Percentiles rank a stretch among this genome's conserved stretches.
Conservation (phyloP, 2,113 vertebrate genomes). For the Saccopteryx bilineata region DNA sequence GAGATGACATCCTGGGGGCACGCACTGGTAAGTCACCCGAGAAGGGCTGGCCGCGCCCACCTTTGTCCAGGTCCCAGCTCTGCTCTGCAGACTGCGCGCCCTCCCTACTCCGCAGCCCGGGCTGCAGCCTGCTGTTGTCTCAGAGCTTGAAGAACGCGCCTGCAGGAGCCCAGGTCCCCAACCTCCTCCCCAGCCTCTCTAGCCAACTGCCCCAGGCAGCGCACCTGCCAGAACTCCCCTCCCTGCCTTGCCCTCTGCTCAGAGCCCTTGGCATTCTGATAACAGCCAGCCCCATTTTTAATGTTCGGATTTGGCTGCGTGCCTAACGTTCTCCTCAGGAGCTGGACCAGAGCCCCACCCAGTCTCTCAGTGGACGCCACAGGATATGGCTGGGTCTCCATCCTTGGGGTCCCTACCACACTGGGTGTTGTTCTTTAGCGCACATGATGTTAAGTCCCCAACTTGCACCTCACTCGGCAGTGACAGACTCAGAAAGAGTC, state of each 20-base stretch:
- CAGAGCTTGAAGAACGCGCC: not conserved
- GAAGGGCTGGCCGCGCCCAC: fast-evolving
- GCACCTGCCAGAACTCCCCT: not conserved
- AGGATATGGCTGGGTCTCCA: not conserved
- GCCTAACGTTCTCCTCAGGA: not conserved
- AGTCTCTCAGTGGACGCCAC: not conserved
- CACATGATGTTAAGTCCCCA: not conserved
- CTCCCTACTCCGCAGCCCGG: fast-evolving
- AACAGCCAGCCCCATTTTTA: not conserved
- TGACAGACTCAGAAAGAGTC: not conserved
- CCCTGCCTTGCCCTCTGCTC: fast-evolving
- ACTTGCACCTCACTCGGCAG: fast-evolving
- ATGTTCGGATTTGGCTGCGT: fast-evolving
- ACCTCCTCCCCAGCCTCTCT: no score
- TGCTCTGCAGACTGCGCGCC: no score
- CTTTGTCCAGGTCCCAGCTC: no score
- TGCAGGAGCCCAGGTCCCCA: not conserved
- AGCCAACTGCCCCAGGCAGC: no score
- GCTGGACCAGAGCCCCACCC: not conserved
- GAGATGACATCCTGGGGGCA: slow-evolving; percentile 58
- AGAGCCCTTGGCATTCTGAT: no score
- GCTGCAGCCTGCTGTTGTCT: fast-evolving
- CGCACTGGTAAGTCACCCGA: not conserved
- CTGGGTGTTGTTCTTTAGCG: fast-evolving
- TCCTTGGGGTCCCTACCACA: no score